phyloP scores from a whole-genome alignment of 2,888 invertebrate genomes.

The Apotomis turbidana region DNA sequence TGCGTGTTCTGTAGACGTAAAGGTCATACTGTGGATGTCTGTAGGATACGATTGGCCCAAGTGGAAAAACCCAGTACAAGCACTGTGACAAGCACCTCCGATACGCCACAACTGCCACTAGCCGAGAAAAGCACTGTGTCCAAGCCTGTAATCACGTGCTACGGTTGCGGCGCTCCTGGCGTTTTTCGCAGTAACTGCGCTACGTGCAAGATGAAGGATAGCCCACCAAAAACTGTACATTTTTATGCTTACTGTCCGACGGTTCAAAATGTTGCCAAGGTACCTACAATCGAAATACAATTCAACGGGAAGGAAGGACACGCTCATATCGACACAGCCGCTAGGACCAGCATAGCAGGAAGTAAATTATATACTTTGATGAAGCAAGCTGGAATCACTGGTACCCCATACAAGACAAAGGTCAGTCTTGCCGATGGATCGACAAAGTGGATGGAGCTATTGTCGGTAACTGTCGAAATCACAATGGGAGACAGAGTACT shows the following conservation, averaged over 20 bases:
- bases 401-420: slow-evolving; percentile 16
- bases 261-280: slow-evolving; percentile 22
- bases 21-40: slow-evolving; percentile 1
- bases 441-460: slow-evolving; percentile 12
- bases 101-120: background rate
- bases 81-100: background rate
- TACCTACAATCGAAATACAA: slow-evolving; percentile 44
- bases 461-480: slow-evolving; percentile 28
- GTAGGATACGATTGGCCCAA: slow-evolving; percentile 8
- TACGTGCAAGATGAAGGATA: slow-evolving; percentile 35
- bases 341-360: slow-evolving; percentile 45
- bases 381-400: slow-evolving; percentile 19
- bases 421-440: slow-evolving; percentile 42
- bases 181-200: slow-evolving; percentile 44
- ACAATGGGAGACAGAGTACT: slow-evolving; percentile 31
- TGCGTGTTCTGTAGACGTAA: too few species aligned
- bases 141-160: slow-evolving; percentile 39
- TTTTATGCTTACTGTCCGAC: slow-evolving; percentile 28
- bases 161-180: slow-evolving; percentile 46
- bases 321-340: slow-evolving; percentile 44
- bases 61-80: background rate
- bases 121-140: background rate
- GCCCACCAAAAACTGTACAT: slow-evolving; percentile 30
- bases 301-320: slow-evolving; percentile 33
- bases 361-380: slow-evolving; percentile 33